These are phyloP conservation scores for Ceuthmochares aereus DNA, from an alignment of 2,113 vertebrate species.

Conservation along the genomic window DNA sequence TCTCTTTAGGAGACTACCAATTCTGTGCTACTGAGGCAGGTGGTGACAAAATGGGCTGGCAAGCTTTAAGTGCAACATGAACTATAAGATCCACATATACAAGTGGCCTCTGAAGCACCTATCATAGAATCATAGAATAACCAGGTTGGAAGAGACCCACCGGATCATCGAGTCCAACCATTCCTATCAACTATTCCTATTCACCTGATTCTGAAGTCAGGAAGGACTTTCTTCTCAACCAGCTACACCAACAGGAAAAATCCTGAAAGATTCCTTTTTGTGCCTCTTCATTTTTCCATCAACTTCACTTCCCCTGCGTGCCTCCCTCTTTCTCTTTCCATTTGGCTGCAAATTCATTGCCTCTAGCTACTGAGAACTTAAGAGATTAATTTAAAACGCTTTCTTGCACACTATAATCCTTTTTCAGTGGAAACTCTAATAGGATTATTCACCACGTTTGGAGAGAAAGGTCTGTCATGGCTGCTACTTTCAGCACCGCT, in stretches of 20 bases:
- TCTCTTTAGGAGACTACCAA: background rate
- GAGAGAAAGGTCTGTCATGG: background rate
- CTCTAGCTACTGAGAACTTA: background rate
- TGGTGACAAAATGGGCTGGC: background rate
- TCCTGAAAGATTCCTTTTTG: background rate
- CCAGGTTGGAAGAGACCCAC: too few species aligned
- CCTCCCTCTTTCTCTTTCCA: background rate
- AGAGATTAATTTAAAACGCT: slow-evolving; percentile 28
- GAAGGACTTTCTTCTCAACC: background rate
- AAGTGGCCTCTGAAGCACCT: background rate
- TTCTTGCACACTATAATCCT: slow-evolving; percentile 9
- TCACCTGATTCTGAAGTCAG: background rate
- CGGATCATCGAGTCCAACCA: too few species aligned
- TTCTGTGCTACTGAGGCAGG: background rate
- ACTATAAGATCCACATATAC: background rate
- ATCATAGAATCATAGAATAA: too few species aligned
- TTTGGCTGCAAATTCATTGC: background rate
- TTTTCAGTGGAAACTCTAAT: background rate
- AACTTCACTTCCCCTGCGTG: background rate
- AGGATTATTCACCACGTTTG: slow-evolving; percentile 7
- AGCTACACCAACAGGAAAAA: background rate
- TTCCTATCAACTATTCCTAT: too few species aligned
- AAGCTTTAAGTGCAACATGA: background rate
- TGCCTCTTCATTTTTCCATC: background rate
- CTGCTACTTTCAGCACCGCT: background rate